phyloP scores from a whole-genome alignment of 2,113 vertebrate genomes.

The Oryzias curvinotus region DNA sequence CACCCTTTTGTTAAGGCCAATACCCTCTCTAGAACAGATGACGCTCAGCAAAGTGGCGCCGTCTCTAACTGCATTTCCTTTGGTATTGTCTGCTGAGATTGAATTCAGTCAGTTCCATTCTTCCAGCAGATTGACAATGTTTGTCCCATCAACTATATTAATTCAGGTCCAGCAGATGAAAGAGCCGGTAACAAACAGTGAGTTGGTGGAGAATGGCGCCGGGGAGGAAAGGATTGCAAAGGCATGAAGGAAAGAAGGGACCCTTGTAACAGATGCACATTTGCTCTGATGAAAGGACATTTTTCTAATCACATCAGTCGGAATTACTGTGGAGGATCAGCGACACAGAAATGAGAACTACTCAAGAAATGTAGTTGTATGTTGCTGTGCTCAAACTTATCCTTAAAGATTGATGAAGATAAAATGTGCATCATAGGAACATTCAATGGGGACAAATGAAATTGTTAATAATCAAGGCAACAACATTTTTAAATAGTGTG shows the following conservation, averaged over 20 bases:
- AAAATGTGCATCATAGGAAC: background rate
- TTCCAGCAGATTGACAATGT: constrained; percentile 78
- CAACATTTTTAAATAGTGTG: no score
- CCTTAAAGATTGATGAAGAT: no score
- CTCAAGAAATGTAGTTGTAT: constrained; percentile 3
- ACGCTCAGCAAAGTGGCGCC: constrained; percentile 56
- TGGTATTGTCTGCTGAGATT: constrained; percentile 75
- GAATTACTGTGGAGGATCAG: constrained; percentile 59
- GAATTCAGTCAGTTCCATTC: constrained; percentile 80
- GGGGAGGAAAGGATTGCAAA: constrained; percentile 27
- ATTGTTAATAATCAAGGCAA: no score
- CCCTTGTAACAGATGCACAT: constrained; percentile 54
- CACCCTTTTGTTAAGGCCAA: constrained; percentile 63
- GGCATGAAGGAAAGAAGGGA: constrained; percentile 32
- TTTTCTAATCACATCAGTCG: constrained; percentile 57
- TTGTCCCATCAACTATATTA: constrained; percentile 78
- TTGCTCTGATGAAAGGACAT: constrained; percentile 48
- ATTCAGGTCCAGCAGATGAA: constrained; percentile 76
- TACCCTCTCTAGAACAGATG: constrained; percentile 64
- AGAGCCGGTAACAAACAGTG: constrained; percentile 76
- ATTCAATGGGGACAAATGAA: no score
- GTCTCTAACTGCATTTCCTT: constrained; percentile 53
- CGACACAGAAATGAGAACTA: constrained; percentile 21
- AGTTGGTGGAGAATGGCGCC: constrained; percentile 67
- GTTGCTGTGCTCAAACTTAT: no score